A percentile compares a stretch with the other conserved stretches of the same genome.
phyloP scores from a whole-genome alignment of 2,888 invertebrate species.

The Meghimatium bilineatum region DNA sequence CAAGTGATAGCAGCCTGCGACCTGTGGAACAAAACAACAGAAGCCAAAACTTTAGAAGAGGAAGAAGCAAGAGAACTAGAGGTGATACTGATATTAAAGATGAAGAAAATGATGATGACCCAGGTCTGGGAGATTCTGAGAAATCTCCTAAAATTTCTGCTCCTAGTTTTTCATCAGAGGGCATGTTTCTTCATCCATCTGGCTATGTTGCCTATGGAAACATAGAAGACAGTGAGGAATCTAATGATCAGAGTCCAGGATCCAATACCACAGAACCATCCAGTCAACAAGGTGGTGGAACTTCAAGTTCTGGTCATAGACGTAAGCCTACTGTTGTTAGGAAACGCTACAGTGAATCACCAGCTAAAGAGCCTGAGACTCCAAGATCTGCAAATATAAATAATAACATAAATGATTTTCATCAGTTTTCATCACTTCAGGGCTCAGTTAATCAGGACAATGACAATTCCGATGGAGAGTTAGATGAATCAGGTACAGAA shows the following conservation, averaged over 20 bases:
- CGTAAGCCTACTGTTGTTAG: constrained; percentile 51
- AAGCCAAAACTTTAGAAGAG: neutral
- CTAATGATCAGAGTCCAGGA: constrained; percentile 17
- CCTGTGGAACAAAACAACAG: neutral
- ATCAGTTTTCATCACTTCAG: constrained; percentile 32
- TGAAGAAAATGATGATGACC: constrained; percentile 1
- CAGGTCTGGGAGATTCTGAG: neutral
- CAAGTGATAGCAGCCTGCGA: neutral
- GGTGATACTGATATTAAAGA: constrained; percentile 5
- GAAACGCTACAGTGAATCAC: constrained; percentile 46
- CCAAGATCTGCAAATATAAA: neutral
- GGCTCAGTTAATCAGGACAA: neutral
- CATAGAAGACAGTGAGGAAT: constrained; percentile 40
- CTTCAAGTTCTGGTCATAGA: constrained; percentile 40
- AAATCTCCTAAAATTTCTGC: constrained; percentile 33
- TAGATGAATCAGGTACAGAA: constrained; percentile 27
- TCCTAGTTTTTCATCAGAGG: constrained; percentile 48
- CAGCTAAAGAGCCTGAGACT: neutral
- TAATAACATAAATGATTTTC: neutral
- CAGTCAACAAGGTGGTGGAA: constrained; percentile 11
- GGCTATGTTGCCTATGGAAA: constrained; percentile 49
- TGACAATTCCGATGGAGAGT: neutral
- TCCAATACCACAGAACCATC: constrained; percentile 11
- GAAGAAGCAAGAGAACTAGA: constrained; percentile 9
- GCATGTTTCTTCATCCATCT: constrained; percentile 49